phyloP scores from a whole-genome alignment of 2,797 vertebrate species.

The Malacoraja senta region DNA sequence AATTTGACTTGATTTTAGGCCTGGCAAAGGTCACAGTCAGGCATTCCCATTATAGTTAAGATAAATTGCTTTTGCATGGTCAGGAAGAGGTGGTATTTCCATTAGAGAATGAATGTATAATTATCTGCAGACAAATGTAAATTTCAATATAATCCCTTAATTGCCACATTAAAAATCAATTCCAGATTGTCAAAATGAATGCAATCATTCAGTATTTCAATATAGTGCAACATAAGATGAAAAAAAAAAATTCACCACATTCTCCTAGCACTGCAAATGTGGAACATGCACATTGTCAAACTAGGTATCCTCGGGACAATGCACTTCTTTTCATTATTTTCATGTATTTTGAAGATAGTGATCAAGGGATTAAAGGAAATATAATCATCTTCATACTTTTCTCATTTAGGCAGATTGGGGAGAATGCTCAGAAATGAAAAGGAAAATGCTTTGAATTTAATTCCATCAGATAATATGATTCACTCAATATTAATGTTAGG shows the following conservation, averaged over 20 bases:
- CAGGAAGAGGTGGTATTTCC: conserved; percentile 34
- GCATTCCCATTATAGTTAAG: conserved; percentile 13
- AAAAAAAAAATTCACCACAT: background rate
- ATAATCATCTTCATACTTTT: conserved; percentile 18
- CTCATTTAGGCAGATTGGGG: conserved; percentile 16
- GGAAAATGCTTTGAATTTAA: background rate
- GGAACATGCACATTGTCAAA: conserved; percentile 1
- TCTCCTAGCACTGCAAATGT: background rate
- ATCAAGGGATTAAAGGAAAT: background rate
- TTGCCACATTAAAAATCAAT: conserved; percentile 33
- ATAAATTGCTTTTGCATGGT: conserved; percentile 37
- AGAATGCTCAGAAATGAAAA: background rate
- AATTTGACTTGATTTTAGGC: conserved; percentile 12
- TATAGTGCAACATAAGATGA: background rate
- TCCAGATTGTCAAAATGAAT: conserved; percentile 38
- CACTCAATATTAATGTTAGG: background rate
- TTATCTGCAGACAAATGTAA: conserved; percentile 36
- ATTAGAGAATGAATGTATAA: conserved; percentile 33
- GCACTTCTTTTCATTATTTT: conserved; percentile 25
- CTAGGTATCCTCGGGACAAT: background rate
- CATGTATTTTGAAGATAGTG: background rate
- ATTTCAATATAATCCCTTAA: conserved; percentile 34
- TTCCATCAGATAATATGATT: background rate
- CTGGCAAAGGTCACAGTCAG: conserved; percentile 27
- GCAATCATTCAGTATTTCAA: conserved; percentile 21